Evolutionary conservation across 2,888 invertebrate genomes (phyloP).

Genomic region (Trilocha varians): DNA sequence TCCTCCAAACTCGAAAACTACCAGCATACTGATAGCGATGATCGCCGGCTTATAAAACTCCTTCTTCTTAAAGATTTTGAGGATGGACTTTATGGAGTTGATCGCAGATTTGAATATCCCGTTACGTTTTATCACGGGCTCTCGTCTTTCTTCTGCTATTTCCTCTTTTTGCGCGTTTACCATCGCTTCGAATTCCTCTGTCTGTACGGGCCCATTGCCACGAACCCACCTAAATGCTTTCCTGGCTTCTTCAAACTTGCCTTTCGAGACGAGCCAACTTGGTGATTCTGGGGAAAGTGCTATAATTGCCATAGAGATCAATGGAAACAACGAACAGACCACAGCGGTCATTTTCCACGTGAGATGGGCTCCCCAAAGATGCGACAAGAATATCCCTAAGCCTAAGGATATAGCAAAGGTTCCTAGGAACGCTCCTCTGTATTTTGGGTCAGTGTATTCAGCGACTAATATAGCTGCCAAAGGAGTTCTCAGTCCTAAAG

Average conservation of each 20-base stretch:
- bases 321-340: conserved; percentile 64
- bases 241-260: conserved; percentile 70
- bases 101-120: conserved; percentile 33
- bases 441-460: conserved; percentile 74
- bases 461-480: conserved; percentile 71
- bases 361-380: conserved; percentile 76
- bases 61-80: conserved; percentile 59
- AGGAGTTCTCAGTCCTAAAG: conserved; percentile 70
- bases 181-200: conserved; percentile 57
- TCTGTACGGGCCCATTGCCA: conserved; percentile 59
- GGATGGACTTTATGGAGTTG: conserved; percentile 36
- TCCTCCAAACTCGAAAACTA: conserved; percentile 65
- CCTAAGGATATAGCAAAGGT: conserved; percentile 76
- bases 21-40: conserved; percentile 58
- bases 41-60: conserved; percentile 62
- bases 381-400: conserved; percentile 76
- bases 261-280: conserved; percentile 77
- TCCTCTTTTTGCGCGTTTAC: conserved; percentile 49
- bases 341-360: conserved; percentile 74
- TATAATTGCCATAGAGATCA: conserved; percentile 60
- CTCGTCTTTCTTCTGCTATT: conserved; percentile 28
- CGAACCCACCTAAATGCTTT: conserved; percentile 75
- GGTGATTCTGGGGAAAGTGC: conserved; percentile 76
- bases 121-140: conserved; percentile 26
- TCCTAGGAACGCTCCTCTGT: conserved; percentile 76